phyloP scores from a whole-genome alignment of 2,888 invertebrate species.

The Andrena camellia region DNA sequence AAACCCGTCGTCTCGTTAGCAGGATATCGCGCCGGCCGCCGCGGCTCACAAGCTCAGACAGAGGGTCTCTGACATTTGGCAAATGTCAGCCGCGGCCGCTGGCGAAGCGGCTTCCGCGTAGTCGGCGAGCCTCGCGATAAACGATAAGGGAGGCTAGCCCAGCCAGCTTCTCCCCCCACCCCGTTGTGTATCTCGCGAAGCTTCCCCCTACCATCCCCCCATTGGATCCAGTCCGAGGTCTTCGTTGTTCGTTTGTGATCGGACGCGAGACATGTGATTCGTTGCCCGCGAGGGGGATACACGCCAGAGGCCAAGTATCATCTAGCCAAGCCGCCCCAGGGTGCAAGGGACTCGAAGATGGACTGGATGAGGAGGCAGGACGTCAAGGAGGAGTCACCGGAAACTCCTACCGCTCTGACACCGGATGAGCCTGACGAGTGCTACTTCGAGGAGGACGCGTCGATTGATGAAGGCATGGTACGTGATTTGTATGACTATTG shows the following conservation, averaged over 20 bases:
- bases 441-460: conserved; percentile 81
- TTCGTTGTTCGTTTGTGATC: background rate
- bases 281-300: background rate
- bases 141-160: conserved; percentile 48
- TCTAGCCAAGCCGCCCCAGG: background rate
- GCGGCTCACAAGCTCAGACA: conserved; percentile 35
- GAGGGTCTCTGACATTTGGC: conserved; percentile 71
- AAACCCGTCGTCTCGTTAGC: conserved; percentile 63
- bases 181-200: background rate
- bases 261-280: conserved; percentile 57
- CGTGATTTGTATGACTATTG: conserved; percentile 67
- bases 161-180: background rate
- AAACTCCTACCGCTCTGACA: conserved; percentile 73
- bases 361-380: conserved; percentile 81
- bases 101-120: conserved; percentile 52
- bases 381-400: conserved; percentile 75
- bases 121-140: conserved; percentile 56
- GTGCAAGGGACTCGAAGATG: conserved; percentile 65
- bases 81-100: conserved; percentile 64
- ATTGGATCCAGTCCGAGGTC: background rate
- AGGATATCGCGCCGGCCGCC: conserved; percentile 38
- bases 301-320: conserved; percentile 14
- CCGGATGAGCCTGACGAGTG: conserved; percentile 81
- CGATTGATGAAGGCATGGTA: conserved; percentile 84
- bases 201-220: background rate